Conservation (phyloP, 2,113 vertebrate species). For the Elephas maximus region DNA sequence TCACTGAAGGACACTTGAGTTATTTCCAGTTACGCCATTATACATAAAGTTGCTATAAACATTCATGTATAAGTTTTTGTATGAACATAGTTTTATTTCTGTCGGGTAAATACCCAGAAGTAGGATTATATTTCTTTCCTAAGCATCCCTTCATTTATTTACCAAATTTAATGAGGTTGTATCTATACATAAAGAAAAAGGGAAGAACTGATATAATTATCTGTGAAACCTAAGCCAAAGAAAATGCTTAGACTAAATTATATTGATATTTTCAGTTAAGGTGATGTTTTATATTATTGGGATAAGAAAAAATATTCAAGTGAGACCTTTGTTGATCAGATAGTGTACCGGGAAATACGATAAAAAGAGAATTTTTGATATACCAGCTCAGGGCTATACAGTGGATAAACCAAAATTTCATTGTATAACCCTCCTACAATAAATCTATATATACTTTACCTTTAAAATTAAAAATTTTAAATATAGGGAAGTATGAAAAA, state of each 20-base stretch:
- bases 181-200: not conserved
- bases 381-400: not conserved
- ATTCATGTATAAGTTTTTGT: not conserved
- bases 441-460: not conserved
- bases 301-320: not conserved
- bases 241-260: not conserved
- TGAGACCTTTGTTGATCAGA: not conserved
- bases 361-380: not conserved
- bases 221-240: not conserved
- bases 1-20: not conserved
- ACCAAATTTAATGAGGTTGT: not conserved
- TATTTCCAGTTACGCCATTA: not conserved
- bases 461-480: not conserved
- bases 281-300: not conserved
- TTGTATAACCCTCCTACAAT: not conserved
- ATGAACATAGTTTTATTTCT: not conserved
- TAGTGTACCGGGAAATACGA: not conserved
- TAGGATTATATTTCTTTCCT: not conserved
- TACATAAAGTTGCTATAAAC: not conserved
- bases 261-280: not conserved
- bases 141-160: not conserved
- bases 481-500: not conserved
- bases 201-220: not conserved
- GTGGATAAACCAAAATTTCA: not conserved
- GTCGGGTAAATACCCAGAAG: not conserved